Conservation (phyloP, 2,888 invertebrate species). For the Xestobium rufovillosum region DNA sequence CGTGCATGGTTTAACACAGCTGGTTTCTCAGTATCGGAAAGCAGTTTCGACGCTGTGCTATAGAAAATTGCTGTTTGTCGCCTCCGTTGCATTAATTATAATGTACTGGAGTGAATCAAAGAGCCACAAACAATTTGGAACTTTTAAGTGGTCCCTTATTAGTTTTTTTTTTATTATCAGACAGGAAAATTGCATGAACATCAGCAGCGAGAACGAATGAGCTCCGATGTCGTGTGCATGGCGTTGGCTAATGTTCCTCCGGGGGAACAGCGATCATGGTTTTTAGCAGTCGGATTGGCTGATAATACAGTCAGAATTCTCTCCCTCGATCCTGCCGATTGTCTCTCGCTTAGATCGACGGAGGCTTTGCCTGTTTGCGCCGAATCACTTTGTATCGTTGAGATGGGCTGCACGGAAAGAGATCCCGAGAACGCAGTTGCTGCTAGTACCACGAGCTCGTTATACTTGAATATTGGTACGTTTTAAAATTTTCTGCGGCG, state of each 20-base stretch:
- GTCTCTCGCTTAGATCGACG: constrained; percentile 90
- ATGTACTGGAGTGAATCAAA: constrained; percentile 43
- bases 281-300: constrained; percentile 89
- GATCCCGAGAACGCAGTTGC: constrained; percentile 52
- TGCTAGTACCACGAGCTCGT: constrained; percentile 60
- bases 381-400: constrained; percentile 94
- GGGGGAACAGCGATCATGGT: constrained; percentile 92
- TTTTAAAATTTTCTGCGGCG: too few relatives aligned
- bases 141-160: neutral
- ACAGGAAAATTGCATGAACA: constrained; percentile 98
- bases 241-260: constrained; percentile 90
- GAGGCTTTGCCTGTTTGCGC: constrained; percentile 94
- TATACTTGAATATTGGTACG: constrained; percentile 97
- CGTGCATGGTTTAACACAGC: constrained; percentile 4
- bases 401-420: constrained; percentile 71
- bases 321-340: constrained; percentile 94
- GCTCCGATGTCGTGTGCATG: constrained; percentile 97
- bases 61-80: constrained; percentile 38
- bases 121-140: constrained; percentile 24
- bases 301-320: constrained; percentile 97
- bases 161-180: constrained; percentile 47
- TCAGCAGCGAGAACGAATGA: constrained; percentile 93
- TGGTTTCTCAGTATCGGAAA: constrained; percentile 15
- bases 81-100: constrained; percentile 35
- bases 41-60: constrained; percentile 32